Evolutionary conservation across 2,113 vertebrate species (phyloP).

Genomic region (Todiramphus saurophagus): DNA sequence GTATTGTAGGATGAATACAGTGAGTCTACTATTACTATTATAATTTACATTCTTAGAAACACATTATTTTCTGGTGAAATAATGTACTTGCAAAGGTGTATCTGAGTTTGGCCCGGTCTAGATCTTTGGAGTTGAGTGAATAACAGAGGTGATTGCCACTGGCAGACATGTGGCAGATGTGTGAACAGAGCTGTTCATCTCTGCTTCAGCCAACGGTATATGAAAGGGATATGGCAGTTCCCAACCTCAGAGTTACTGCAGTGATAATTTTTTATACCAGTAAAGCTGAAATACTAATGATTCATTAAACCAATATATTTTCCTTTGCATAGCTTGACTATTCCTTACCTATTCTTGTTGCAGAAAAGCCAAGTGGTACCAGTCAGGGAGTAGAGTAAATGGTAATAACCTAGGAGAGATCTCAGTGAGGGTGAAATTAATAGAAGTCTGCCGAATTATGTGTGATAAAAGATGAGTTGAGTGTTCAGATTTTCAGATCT

Average conservation of each 20-base stretch:
- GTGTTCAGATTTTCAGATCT: not conserved
- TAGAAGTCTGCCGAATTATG: not conserved
- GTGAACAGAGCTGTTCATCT: not conserved
- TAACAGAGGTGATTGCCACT: not conserved
- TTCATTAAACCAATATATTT: not conserved
- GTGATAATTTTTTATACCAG: not conserved
- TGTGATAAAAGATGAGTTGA: not conserved
- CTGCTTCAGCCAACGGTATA: not conserved
- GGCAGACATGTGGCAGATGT: not conserved
- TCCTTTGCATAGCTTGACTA: not conserved
- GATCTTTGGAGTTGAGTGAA: not conserved
- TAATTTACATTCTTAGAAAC: not conserved
- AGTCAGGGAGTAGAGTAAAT: not conserved
- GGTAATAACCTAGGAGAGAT: not conserved
- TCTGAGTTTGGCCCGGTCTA: not conserved
- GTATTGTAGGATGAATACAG: not conserved
- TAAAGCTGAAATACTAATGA: not conserved
- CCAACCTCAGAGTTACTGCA: not conserved
- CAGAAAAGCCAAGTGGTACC: not conserved
- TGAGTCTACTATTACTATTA: not conserved
- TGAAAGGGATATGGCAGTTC: not conserved
- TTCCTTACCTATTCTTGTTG: not conserved
- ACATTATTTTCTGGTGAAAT: not conserved
- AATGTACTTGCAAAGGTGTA: not conserved
- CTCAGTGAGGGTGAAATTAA: not conserved